Evolutionary conservation across 2,113 vertebrate species (phyloP).

Genomic region (Triplophysa rosa): DNA sequence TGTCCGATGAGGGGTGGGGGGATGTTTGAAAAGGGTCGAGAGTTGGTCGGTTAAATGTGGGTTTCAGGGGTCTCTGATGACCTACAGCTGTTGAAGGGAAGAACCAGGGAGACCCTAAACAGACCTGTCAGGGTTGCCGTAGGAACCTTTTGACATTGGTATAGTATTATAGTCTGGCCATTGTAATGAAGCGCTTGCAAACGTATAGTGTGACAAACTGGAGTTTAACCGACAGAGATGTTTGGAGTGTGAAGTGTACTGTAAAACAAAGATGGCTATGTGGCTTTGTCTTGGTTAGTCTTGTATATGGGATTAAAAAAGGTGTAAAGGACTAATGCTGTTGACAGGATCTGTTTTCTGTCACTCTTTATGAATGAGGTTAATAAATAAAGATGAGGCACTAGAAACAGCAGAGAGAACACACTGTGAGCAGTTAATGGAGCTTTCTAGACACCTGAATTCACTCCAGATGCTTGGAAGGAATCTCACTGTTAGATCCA

Average conservation of each 20-base stretch:
- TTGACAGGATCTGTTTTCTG: constrained; percentile 6
- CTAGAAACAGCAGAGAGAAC: background rate
- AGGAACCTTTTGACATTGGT: constrained; percentile 31
- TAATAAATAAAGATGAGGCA: background rate
- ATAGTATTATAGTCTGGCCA: constrained; percentile 6
- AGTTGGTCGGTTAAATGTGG: constrained; percentile 20
- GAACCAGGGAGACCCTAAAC: constrained; percentile 44
- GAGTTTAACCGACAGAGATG: constrained; percentile 64
- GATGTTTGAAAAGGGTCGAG: constrained; percentile 59
- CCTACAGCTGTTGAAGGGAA: constrained; percentile 63
- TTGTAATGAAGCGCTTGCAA: background rate
- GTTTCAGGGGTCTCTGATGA: constrained; percentile 31
- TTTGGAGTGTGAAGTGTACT: background rate
- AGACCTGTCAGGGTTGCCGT: constrained; percentile 63
- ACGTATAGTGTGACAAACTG: constrained; percentile 27
- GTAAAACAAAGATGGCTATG: background rate
- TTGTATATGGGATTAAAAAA: background rate
- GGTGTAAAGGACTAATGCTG: background rate
- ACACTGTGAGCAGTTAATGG: constrained; percentile 4
- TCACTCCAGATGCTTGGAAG: constrained; percentile 53
- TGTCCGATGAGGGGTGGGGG: constrained; percentile 48
- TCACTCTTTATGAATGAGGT: constrained; percentile 5
- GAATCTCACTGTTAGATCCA: constrained; percentile 47
- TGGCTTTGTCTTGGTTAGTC: background rate
- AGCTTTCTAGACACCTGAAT: constrained; percentile 51